Base-by-base conservation (phyloP, 1,140 invertebrate species). In the Dreissena polymorpha region DNA sequence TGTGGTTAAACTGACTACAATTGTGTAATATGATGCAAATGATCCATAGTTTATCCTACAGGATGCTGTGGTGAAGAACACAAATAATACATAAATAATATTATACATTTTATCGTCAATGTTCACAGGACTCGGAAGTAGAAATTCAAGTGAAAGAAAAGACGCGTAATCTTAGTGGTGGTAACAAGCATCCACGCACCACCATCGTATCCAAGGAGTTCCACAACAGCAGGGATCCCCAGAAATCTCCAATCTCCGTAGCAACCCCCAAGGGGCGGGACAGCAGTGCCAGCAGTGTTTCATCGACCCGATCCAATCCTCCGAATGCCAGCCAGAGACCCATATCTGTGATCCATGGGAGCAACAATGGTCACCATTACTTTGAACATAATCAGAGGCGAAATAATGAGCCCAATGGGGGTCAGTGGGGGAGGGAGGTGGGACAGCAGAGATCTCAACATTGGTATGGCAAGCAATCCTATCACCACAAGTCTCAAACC, bases 251-350 rank as follows among this genome's bases (percentile, higher is more conserved):
- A 18, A 63, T 55, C 64, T 53, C 69, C 39, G 63, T 77, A 14
- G 67, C 57, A 0, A 57, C 55, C 8, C 49, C 80, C 39, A 85
- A 86, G 64, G 84, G 83, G 64, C 84, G 90, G 16, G 90, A 91
- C 64, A 80, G 86, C 25, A 91, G 89, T 67, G 86, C 80, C 51
- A 90, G 88, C 81, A 91, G 90, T 76, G 89, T 91, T 29, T 88
- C 89, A 13, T 91, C 90, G 12, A 88, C 80, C 53, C 88, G 87
- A 27, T 90, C 89, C 3, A 7, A 55, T 8, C 25, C 53, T 14
- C 65, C 79, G 0, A 13, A 18, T 5, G 23, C 79, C 6, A 73
- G 14, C 27, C 73, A 65, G 39, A 39, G 55, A 16, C 79, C 79
- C 10, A 64, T n/a, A 27, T 64, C 60, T 21, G 76, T 69, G 5